These are phyloP conservation scores for Arrhopalites spinosus DNA, from an alignment of 2,888 invertebrate species.

Conservation along the genomic window DNA sequence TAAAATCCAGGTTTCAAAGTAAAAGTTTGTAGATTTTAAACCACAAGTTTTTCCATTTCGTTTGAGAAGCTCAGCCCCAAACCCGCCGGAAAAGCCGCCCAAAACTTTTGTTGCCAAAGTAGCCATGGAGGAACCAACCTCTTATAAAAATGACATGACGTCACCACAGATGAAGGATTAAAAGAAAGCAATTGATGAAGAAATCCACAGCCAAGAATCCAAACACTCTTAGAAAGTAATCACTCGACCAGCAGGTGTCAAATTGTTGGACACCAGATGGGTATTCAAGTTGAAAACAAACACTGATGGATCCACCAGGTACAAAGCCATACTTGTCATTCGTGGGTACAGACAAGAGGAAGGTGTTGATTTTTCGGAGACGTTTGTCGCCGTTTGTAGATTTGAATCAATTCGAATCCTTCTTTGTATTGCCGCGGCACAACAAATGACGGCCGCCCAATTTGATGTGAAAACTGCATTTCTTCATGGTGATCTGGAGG, in stretches of 20 bases:
- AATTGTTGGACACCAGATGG: constrained; percentile 19
- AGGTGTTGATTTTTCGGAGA: constrained; percentile 36
- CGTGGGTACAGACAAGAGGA: constrained; percentile 26
- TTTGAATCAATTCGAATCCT: constrained; percentile 30
- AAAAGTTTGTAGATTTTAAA: neutral
- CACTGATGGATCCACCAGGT: constrained; percentile 14
- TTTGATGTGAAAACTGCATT: constrained; percentile 41
- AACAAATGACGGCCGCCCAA: neutral
- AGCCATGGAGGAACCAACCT: neutral
- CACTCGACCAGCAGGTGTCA: neutral
- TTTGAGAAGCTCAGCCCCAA: neutral
- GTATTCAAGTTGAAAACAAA: constrained; percentile 27
- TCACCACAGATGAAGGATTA: neutral
- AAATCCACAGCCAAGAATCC: neutral
- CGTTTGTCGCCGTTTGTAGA: constrained; percentile 31
- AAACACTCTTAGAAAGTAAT: neutral
- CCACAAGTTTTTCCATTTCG: neutral
- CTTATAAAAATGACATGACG: neutral
- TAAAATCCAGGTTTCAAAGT: neutral
- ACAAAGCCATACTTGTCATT: constrained; percentile 30
- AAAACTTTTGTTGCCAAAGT: neutral
- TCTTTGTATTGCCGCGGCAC: constrained; percentile 29
- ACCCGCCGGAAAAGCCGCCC: neutral
- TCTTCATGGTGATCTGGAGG: constrained; percentile 25
- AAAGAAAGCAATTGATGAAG: neutral